Evolutionary conservation across 2,113 vertebrate species (phyloP), one percentile per base, ranked within the genome.

Genomic region (Poeciliopsis occidentalis): DNA sequence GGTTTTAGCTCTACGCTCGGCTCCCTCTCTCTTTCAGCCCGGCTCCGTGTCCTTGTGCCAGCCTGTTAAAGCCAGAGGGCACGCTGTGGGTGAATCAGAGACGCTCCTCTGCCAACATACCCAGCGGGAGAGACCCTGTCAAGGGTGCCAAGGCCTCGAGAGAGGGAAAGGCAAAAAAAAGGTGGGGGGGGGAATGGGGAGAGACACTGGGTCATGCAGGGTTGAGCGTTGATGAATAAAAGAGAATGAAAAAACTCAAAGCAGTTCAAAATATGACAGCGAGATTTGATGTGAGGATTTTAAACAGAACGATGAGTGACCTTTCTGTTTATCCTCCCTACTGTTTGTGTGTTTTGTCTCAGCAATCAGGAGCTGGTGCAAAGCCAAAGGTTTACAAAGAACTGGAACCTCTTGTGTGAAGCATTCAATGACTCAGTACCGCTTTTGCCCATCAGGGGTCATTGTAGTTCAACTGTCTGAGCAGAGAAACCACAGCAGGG

Each of bases 381-480:
- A 57, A 51, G 54, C 67, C 69, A 73, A 12, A 86, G 82, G 80
- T 90, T 86, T 75, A 64, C 65, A 69, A 26, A 76, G 67, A 84
- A 60, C 68, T 34, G 17, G 64, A 26, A 63, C 69, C 71, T 81
- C 83, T 85, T 73, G 71, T 83, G 84, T 89, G 57, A 63, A n/a
- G 32, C 37, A 64, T 15, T 32, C 81, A 60, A 68, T 19, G 31
- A 47, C 12, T 24, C 64, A 89, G 80, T 93, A 75, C 89, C 67
- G 1, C 3, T 70, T 71, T 62, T 64, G 5, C 51, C 95, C 96
- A 96, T 94, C 91, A 96, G 97, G 95, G 96, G 96, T 95, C 95
- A 94, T 91, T 95, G 93, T 92, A 94, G 95, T 87, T 95, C 91
- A 95, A 93, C 90, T 85, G 89, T 92, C 90, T 87, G 86, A 89